Base-by-base conservation (phyloP, 2,113 vertebrate species). In the Sceloporus tristichus region DNA sequence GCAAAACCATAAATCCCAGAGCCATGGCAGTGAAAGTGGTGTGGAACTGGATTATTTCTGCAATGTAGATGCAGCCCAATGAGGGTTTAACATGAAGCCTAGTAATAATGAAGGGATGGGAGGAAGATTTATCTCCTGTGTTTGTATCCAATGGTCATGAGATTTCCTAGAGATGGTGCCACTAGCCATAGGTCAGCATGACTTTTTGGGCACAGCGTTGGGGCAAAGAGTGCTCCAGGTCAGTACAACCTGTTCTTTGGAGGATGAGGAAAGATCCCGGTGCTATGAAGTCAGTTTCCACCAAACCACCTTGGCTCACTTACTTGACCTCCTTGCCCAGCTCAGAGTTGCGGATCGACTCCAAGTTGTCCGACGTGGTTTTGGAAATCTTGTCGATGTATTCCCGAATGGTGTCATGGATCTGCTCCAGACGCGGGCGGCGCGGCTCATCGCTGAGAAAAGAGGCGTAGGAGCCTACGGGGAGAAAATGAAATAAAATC, bases 321-420 rank as follows among this genome's bases (percentile, higher is more conserved):
- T 96, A 98, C 97, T 94, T 97, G 80, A 97, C 59, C 1, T 97
- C 96, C 91, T 96, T 92, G 80, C 96, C 96, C 53, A 97, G 91
- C 78, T 97, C 91, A 38, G 96, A 94, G 66, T 95, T 92, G 82
- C 82, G 95, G 93, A 98, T 95, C 1, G 68, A 16, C 9, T 80
- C 42, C 0, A 59, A 0, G 2, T 94, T 65, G 38, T 92, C 94
- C 75, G 96, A 94, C 0, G 96, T 93, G 7, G 95, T 85, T 25
- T 88, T 86, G 93, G 92, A 95, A 68, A 97, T 81, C 1, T 96
- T 94, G 2, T 85, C n/a, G 68, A 97, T 23, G 2, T 95, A 91
- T 75, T 94, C 68, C 96, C 96, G 97, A 95, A 98, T 97, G 11
- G 88, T 95, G 2, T 96, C 93, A 88, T 97, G 95, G 0, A 78